Evolutionary conservation across 1,140 invertebrate species (phyloP).

Genomic region (Gonatopus flavifemur): DNA sequence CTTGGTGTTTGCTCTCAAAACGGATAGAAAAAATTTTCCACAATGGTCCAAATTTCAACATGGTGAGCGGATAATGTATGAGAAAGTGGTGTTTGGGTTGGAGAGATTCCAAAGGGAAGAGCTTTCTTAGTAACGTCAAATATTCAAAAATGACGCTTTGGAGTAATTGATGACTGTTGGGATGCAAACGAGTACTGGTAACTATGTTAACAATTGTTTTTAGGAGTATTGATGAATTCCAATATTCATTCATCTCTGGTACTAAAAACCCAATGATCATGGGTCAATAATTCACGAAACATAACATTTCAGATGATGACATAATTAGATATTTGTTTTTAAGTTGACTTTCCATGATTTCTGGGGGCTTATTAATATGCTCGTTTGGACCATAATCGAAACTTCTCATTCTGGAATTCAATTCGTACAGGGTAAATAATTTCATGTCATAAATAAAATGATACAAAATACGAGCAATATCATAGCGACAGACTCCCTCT

Average conservation of each 20-base stretch:
- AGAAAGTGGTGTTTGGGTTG: no score
- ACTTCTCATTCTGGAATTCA: constrained; percentile 7
- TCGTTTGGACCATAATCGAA: background rate
- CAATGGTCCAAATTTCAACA: no score
- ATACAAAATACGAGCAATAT: constrained; percentile 9
- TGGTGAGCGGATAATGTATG: no score
- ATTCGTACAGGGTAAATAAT: constrained; percentile 6
- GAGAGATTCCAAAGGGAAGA: no score
- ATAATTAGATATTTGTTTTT: background rate
- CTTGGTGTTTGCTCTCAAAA: no score
- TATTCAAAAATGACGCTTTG: no score
- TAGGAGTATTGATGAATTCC: background rate
- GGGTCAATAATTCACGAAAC: background rate
- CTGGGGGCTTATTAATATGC: background rate
- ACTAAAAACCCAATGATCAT: background rate
- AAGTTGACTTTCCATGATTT: background rate
- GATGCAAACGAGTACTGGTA: no score
- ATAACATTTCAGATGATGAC: background rate
- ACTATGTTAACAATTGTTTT: background rate
- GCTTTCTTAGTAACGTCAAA: no score
- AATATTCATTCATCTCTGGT: background rate
- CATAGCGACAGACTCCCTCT: constrained; percentile 16
- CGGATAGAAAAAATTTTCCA: no score
- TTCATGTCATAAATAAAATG: constrained; percentile 13
- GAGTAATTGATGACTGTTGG: no score